These are phyloP conservation scores for Xestia rhomboidea DNA, from an alignment of 2,888 invertebrate species.

Conservation along the genomic window DNA sequence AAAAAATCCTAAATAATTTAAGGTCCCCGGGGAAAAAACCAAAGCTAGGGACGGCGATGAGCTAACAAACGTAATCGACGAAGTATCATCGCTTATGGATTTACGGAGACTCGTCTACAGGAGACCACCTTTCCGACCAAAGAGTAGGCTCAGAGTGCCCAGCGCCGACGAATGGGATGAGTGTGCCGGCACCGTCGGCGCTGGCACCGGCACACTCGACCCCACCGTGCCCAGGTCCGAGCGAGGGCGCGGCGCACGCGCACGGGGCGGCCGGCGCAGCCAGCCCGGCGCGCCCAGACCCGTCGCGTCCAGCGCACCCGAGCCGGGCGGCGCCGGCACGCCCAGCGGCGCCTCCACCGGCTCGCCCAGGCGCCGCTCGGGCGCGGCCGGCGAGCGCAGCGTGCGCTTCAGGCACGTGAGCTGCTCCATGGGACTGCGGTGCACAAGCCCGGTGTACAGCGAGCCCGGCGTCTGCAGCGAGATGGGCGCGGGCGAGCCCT, in stretches of 20 bases:
- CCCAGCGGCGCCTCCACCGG: conserved; percentile 85
- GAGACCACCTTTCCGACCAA: conserved; percentile 96
- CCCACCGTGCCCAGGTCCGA: conserved; percentile 79
- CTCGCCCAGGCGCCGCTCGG: conserved; percentile 84
- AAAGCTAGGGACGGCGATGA: conserved; percentile 53
- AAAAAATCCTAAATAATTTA: conserved; percentile 73
- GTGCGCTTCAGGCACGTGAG: conserved; percentile 93
- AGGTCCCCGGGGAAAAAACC: conserved; percentile 60
- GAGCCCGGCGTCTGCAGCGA: conserved; percentile 91
- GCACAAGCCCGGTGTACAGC: conserved; percentile 91
- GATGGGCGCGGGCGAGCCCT: conserved; percentile 92
- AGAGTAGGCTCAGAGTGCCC: conserved; percentile 95
- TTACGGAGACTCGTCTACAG: conserved; percentile 80
- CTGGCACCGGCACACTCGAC: conserved; percentile 90
- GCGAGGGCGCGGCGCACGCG: conserved; percentile 85
- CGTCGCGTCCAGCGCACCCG: conserved; percentile 88
- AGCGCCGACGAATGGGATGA: conserved; percentile 85
- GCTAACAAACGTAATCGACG: conserved; percentile 17
- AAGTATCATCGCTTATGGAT: conserved; percentile 17
- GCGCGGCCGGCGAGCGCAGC: conserved; percentile 84
- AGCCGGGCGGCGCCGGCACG: conserved; percentile 91
- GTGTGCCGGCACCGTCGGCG: conserved; percentile 71
- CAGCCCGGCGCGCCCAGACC: conserved; percentile 81
- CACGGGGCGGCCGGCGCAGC: conserved; percentile 82
- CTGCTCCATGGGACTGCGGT: conserved; percentile 95